Evolutionary conservation across 2,113 vertebrate species (phyloP).

Genomic region (Taxidea taxus): DNA sequence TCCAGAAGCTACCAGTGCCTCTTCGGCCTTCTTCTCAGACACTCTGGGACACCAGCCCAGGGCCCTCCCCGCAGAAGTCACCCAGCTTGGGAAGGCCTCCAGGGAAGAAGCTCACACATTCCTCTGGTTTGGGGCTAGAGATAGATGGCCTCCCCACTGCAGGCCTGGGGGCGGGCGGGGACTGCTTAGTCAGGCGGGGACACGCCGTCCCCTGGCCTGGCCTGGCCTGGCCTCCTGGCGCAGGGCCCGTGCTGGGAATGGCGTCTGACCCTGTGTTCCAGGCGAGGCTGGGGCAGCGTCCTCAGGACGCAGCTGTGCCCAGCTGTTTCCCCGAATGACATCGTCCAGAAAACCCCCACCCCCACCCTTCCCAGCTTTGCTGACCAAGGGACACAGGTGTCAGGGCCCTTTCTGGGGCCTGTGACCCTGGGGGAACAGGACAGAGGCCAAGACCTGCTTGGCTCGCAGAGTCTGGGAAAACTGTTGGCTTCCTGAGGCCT

Average conservation of each 20-base stretch:
- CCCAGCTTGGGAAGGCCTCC: too few species aligned
- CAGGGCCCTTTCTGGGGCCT: accelerated
- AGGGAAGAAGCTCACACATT: not conserved
- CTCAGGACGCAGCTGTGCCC: constrained; percentile 62
- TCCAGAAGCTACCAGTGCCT: not conserved
- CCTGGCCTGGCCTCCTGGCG: constrained; percentile 27
- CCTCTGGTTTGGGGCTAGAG: not conserved
- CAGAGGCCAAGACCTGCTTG: not conserved
- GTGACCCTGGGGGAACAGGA: not conserved
- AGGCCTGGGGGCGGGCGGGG: not conserved
- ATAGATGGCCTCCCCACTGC: not conserved
- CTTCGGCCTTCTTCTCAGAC: too few species aligned
- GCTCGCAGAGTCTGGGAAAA: not conserved
- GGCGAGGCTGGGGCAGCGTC: not conserved
- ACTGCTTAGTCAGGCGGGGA: constrained; percentile 46
- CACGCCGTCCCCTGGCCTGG: constrained; percentile 12
- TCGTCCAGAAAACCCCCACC: not conserved
- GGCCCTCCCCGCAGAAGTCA: not conserved
- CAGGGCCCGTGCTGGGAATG: not conserved
- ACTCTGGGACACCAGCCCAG: not conserved
- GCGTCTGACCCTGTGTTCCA: constrained; percentile 41
- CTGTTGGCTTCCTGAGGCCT: not conserved
- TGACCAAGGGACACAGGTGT: not conserved
- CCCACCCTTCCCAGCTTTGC: not conserved
- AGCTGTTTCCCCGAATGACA: constrained; percentile 33